Evolutionary conservation across 2,797 vertebrate genomes (phyloP).

Genomic region (Amphiprion clarkii): DNA sequence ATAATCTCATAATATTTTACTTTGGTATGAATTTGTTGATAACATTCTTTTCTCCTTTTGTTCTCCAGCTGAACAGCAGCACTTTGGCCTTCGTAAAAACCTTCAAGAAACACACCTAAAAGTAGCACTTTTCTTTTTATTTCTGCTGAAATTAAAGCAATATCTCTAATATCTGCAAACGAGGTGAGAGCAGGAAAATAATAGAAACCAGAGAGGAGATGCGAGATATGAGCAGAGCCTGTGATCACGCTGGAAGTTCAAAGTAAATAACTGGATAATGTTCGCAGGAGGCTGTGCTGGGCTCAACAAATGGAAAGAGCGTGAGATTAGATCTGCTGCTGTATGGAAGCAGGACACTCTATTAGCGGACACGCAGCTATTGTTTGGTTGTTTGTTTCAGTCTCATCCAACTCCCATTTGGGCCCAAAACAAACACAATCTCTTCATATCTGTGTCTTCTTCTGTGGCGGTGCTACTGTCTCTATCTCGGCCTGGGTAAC

Average conservation of each 20-base stretch:
- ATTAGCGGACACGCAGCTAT: constrained; percentile 48
- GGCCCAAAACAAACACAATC: constrained; percentile 6
- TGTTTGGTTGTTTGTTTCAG: constrained; percentile 53
- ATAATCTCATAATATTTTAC: too few species aligned
- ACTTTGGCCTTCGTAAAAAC: too few species aligned
- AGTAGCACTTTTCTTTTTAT: too few species aligned
- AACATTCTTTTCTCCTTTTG: too few species aligned
- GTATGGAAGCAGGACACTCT: constrained; percentile 49
- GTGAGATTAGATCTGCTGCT: constrained; percentile 59
- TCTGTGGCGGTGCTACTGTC: constrained; percentile 47
- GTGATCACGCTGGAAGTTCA: constrained; percentile 24
- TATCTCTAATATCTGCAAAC: not conserved
- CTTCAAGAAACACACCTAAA: too few species aligned
- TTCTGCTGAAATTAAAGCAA: not conserved
- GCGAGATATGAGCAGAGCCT: constrained; percentile 1
- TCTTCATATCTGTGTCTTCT: constrained; percentile 30
- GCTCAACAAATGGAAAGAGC: constrained; percentile 41
- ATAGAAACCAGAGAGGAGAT: not conserved
- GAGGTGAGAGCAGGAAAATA: not conserved
- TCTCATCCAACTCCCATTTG: constrained; percentile 25
- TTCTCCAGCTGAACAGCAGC: too few species aligned
- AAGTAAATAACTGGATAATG: constrained; percentile 27
- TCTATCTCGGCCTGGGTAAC: constrained; percentile 22
- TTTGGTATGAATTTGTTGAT: too few species aligned
- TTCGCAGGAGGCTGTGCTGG: not conserved